These are phyloP conservation scores for Enteromius fasciolatus DNA, from an alignment of 2,797 vertebrate genomes.

Conservation along the genomic window DNA sequence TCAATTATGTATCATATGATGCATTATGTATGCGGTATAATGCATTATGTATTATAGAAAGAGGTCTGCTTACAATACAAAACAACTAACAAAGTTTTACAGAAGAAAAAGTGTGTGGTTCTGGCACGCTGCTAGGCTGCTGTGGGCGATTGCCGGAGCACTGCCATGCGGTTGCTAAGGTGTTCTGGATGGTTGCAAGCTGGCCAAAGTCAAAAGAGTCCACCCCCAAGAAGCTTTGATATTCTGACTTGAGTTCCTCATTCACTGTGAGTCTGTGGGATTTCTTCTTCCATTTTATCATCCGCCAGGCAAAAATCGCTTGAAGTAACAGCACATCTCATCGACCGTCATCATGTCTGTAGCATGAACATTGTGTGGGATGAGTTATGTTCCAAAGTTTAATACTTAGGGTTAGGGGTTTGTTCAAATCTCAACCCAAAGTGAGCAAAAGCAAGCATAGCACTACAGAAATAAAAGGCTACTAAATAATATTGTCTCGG, in stretches of 20 bases:
- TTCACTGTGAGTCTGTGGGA: not conserved
- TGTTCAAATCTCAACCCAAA: not conserved
- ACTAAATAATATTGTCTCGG: not conserved
- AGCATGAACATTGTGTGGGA: constrained; percentile 6
- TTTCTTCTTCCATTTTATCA: constrained; percentile 5
- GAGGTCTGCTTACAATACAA: not conserved
- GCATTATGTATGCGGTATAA: not conserved
- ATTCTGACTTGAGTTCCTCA: constrained; percentile 8
- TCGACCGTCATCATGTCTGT: not conserved
- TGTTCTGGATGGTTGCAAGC: constrained; percentile 19
- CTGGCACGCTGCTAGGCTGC: not conserved
- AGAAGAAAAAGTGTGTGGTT: constrained; percentile 13
- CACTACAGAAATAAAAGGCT: not conserved
- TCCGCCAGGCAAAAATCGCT: not conserved
- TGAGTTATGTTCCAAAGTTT: not conserved
- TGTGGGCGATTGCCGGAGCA: not conserved
- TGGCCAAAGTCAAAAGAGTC: constrained; percentile 30
- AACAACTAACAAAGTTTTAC: constrained; percentile 5
- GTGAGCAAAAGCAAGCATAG: not conserved
- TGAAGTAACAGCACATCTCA: not conserved
- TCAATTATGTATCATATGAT: not conserved
- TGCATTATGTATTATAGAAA: constrained; percentile 15
- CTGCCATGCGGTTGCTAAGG: not conserved
- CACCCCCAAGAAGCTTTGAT: constrained; percentile 27
- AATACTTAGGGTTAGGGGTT: not conserved